Conservation (phyloP, 1,140 invertebrate genomes). For the Drosophila leontia region DNA sequence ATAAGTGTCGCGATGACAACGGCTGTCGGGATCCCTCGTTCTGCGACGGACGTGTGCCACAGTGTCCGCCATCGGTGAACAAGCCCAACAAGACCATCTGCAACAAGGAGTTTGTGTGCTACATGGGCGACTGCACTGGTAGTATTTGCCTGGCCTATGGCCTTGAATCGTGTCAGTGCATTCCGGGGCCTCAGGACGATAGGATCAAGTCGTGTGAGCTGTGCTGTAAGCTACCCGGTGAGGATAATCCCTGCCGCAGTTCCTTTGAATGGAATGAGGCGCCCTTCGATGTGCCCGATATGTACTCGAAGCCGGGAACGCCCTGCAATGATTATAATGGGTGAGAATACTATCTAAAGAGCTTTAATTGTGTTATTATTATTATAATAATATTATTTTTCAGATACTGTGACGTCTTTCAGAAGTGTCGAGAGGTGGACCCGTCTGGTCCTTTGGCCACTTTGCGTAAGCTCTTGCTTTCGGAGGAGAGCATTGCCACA, state of each 20-base stretch:
- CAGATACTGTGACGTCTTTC: slow-evolving; percentile 99
- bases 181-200: slow-evolving; percentile 90
- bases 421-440: slow-evolving; percentile 97
- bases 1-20: slow-evolving; percentile 97
- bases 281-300: slow-evolving; percentile 95
- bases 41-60: slow-evolving; percentile 93
- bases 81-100: slow-evolving; percentile 97
- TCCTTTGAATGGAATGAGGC: slow-evolving; percentile 95
- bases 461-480: slow-evolving; percentile 93
- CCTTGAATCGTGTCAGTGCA: slow-evolving; percentile 97
- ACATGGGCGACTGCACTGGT: slow-evolving; percentile 97
- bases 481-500: slow-evolving; percentile 94
- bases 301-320: slow-evolving; percentile 96
- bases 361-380: neutral
- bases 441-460: slow-evolving; percentile 97
- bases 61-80: slow-evolving; percentile 95
- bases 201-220: slow-evolving; percentile 94
- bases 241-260: slow-evolving; percentile 92
- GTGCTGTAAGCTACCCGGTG: slow-evolving; percentile 94
- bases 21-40: slow-evolving; percentile 95
- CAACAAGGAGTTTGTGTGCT: slow-evolving; percentile 97
- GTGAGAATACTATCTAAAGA: slow-evolving; percentile 39
- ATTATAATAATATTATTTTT: slow-evolving; percentile 2
- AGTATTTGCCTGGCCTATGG: slow-evolving; percentile 97
- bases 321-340: slow-evolving; percentile 99